These are phyloP conservation scores for Dallia pectoralis DNA, from an alignment of 2,797 vertebrate genomes.

Conservation along the genomic window DNA sequence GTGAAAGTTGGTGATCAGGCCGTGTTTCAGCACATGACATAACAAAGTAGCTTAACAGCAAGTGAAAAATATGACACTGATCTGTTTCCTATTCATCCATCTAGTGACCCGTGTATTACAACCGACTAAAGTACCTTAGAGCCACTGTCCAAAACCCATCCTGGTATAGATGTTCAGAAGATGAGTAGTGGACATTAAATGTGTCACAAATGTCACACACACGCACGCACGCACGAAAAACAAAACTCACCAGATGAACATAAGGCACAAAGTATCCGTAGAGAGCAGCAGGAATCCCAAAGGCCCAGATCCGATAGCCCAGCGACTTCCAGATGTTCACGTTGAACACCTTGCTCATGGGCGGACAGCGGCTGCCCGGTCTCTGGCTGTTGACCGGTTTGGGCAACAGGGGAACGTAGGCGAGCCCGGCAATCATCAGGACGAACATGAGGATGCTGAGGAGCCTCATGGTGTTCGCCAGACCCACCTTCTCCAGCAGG, in stretches of 20 bases:
- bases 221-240: not conserved
- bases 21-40: no score
- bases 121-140: conserved; percentile 11
- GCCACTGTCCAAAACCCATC: conserved; percentile 29
- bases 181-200: not conserved
- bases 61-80: not conserved
- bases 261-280: conserved; percentile 98
- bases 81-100: conserved; percentile 32
- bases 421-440: conserved; percentile 88
- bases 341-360: conserved; percentile 81
- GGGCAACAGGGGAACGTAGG: conserved; percentile 82
- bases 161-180: not conserved
- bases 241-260: conserved; percentile 89
- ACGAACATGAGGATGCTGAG: conserved; percentile 87
- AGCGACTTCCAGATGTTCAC: conserved; percentile 86
- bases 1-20: no score
- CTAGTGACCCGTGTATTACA: no score
- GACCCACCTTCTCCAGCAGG: conserved; percentile 65
- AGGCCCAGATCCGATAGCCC: conserved; percentile 91
- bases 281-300: conserved; percentile 89
- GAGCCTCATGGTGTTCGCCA: conserved; percentile 80
- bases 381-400: conserved; percentile 46
- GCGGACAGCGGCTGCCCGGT: conserved; percentile 59
- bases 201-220: not conserved
- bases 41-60: not conserved